Conservation (phyloP, 2,113 vertebrate species). For the Plestiodon gilberti region DNA sequence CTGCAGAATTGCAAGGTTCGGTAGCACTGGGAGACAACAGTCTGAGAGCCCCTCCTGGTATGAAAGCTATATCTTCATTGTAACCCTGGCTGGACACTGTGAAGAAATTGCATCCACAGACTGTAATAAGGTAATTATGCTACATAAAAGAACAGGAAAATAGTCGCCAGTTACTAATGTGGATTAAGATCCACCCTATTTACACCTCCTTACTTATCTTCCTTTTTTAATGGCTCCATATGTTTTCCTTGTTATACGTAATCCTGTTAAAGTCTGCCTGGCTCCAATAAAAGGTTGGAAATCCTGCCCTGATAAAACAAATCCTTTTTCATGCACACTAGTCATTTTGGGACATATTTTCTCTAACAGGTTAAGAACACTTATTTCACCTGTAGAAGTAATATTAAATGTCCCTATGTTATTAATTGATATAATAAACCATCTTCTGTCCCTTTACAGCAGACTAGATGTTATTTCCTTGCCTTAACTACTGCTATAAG, state of each 20-base stretch:
- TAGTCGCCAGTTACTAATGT: neutral
- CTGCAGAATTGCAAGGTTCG: too few species aligned
- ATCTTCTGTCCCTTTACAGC: neutral
- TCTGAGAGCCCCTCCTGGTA: neutral
- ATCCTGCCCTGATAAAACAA: slow-evolving; percentile 3
- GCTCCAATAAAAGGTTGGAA: neutral
- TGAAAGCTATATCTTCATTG: neutral
- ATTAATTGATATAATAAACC: neutral
- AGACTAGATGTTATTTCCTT: neutral
- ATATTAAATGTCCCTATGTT: neutral
- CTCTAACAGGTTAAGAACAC: slow-evolving; percentile 12
- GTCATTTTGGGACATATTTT: slow-evolving; percentile 4
- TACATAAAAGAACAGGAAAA: neutral
- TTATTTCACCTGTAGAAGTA: neutral
- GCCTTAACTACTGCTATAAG: neutral
- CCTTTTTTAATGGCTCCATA: neutral
- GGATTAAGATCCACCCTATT: neutral
- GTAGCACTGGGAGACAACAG: too few species aligned
- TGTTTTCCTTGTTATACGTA: neutral
- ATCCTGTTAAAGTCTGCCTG: neutral
- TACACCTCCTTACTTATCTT: neutral
- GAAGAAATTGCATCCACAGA: neutral
- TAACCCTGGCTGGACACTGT: neutral
- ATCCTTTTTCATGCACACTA: neutral
- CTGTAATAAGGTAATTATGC: neutral